Percentiles rank a stretch among this genome's conserved stretches.
Conservation (phyloP, 2,113 vertebrate genomes). For the Cairina moschata region DNA sequence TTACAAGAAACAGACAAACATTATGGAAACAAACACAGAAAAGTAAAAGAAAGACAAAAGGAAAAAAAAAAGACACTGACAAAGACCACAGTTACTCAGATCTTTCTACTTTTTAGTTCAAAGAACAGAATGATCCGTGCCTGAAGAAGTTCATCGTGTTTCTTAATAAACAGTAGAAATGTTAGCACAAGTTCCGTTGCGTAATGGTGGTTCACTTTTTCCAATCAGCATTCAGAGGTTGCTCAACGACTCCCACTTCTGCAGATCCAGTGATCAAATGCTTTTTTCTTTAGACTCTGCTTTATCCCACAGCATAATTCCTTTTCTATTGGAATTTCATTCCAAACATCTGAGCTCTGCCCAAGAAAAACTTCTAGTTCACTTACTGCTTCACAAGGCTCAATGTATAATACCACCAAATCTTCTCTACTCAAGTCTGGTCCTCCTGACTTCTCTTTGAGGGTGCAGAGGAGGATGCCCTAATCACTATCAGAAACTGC, state of each 20-base stretch:
- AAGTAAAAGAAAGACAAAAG: neutral
- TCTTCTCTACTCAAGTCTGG: neutral
- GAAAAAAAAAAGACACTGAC: rapidly evolving
- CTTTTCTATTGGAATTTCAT: neutral
- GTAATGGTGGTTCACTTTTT: neutral
- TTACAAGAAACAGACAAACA: neutral
- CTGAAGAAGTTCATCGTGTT: neutral
- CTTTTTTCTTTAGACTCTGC: neutral
- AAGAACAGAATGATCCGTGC: neutral
- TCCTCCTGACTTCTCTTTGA: neutral
- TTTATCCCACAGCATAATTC: neutral
- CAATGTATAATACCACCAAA: rapidly evolving
- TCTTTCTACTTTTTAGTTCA: neutral
- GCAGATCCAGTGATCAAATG: neutral
- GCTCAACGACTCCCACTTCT: rapidly evolving
- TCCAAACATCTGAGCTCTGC: neutral
- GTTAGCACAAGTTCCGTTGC: neutral
- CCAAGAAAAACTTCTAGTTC: neutral
- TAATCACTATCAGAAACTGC: neutral
- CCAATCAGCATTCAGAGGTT: neutral
- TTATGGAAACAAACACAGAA: neutral
- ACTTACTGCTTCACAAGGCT: neutral
- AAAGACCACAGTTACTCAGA: neutral
- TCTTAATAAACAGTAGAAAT: neutral
- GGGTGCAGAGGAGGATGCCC: neutral